phyloP scores from a whole-genome alignment of 2,888 invertebrate genomes.

The Meiosimyza decipiens region DNA sequence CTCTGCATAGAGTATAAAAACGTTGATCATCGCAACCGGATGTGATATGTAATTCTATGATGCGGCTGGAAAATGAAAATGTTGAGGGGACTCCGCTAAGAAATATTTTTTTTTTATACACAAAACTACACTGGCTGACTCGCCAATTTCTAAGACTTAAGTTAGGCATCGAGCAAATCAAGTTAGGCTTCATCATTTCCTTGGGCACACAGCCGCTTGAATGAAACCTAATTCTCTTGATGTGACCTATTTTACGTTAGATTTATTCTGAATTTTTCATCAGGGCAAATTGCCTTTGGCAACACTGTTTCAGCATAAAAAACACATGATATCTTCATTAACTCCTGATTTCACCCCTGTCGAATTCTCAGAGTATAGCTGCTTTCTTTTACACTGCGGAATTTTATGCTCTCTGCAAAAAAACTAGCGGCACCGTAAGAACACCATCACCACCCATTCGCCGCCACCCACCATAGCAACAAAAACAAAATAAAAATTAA shows the following conservation, averaged over 20 bases:
- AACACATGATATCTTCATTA: constrained; percentile 22
- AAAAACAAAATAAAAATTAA: not conserved
- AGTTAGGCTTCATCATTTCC: no score
- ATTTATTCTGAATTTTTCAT: not conserved
- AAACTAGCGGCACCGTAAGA: not conserved
- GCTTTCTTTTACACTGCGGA: constrained; percentile 13
- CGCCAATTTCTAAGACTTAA: no score
- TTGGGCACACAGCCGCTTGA: no score
- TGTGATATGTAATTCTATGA: no score
- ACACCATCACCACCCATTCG: constrained; percentile 7
- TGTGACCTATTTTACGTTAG: not conserved
- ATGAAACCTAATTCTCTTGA: no score
- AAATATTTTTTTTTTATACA: no score
- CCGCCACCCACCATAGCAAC: constrained; percentile 14
- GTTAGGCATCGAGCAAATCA: no score
- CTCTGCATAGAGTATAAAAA: no score
- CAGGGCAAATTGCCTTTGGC: not conserved
- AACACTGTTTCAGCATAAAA: constrained; percentile 1
- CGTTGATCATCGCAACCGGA: no score
- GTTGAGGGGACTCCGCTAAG: no score
- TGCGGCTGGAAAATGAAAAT: no score
- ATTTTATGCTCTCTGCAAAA: not conserved
- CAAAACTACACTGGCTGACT: no score
- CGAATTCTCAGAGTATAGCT: not conserved
- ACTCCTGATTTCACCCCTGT: constrained; percentile 17